phyloP scores from a whole-genome alignment of 2,888 invertebrate genomes.

The Cerceris rybyensis region DNA sequence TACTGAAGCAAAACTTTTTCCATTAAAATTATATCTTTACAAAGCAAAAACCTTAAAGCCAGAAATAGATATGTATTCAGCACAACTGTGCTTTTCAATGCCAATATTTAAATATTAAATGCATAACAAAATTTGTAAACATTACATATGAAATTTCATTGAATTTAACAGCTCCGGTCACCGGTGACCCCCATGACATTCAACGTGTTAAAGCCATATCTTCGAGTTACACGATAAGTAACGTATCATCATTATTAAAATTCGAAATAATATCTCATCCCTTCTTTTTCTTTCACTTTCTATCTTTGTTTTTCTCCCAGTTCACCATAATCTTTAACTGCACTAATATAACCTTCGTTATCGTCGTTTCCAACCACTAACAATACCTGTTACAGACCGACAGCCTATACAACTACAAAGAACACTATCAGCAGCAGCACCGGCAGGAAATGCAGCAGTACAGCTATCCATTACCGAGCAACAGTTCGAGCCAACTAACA shows the following conservation, averaged over 20 bases:
- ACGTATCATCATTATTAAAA: neutral
- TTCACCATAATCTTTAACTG: slow-evolving; percentile 8
- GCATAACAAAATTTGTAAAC: too few species aligned
- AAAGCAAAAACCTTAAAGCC: too few species aligned
- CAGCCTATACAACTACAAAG: slow-evolving; percentile 81
- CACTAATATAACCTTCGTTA: slow-evolving; percentile 37
- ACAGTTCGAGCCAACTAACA: slow-evolving; percentile 80
- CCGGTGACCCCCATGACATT: too few species aligned
- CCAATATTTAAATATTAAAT: too few species aligned
- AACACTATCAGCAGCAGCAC: slow-evolving; percentile 77
- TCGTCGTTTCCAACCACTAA: slow-evolving; percentile 69
- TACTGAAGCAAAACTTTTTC: too few species aligned
- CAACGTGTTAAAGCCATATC: too few species aligned
- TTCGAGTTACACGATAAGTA: too few species aligned
- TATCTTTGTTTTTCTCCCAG: neutral
- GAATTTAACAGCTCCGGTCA: too few species aligned
- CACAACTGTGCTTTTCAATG: too few species aligned
- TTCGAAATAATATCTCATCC: slow-evolving; percentile 28
- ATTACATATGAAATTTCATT: too few species aligned
- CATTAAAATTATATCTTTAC: too few species aligned
- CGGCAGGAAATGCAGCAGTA: slow-evolving; percentile 82
- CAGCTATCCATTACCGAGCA: slow-evolving; percentile 81
- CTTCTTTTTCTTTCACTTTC: neutral
- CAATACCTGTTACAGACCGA: slow-evolving; percentile 80
- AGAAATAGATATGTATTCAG: too few species aligned